phyloP scores from a whole-genome alignment of 2,888 invertebrate genomes.

The Aphrophora alni region DNA sequence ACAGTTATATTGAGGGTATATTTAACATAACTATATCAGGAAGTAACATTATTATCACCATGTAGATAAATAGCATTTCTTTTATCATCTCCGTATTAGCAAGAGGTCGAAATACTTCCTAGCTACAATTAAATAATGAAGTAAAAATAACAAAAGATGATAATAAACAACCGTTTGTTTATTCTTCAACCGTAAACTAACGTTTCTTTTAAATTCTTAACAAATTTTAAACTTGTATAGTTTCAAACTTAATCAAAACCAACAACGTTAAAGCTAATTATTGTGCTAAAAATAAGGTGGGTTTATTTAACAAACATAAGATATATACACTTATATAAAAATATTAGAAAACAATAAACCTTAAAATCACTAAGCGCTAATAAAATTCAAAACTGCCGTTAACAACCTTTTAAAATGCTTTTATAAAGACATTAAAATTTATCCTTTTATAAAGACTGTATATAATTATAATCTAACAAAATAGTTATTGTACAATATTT shows the following conservation, averaged over 20 bases:
- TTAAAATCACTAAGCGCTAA: too few species aligned
- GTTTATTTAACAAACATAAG: neutral
- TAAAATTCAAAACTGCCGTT: neutral
- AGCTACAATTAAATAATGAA: neutral
- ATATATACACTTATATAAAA: neutral
- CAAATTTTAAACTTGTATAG: neutral
- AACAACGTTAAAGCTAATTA: neutral
- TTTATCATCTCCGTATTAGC: too few species aligned
- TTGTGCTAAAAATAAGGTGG: neutral
- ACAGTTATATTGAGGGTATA: too few species aligned
- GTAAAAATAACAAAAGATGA: neutral
- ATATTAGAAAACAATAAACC: neutral
- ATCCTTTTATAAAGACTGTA: too few species aligned
- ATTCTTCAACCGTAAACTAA: too few species aligned
- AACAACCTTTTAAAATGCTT: neutral
- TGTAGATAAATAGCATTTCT: too few species aligned
- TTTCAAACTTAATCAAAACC: neutral
- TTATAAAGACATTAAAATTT: neutral
- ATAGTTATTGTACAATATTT: too few species aligned
- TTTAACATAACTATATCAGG: too few species aligned
- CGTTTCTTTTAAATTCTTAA: neutral
- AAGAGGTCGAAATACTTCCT: too few species aligned
- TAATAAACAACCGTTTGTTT: neutral
- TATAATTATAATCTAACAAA: too few species aligned
- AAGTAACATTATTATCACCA: too few species aligned